Evolutionary conservation across 2,113 vertebrate species (phyloP), one percentile per base, ranked within the genome.

Genomic region (Neopipo cinnamomea): DNA sequence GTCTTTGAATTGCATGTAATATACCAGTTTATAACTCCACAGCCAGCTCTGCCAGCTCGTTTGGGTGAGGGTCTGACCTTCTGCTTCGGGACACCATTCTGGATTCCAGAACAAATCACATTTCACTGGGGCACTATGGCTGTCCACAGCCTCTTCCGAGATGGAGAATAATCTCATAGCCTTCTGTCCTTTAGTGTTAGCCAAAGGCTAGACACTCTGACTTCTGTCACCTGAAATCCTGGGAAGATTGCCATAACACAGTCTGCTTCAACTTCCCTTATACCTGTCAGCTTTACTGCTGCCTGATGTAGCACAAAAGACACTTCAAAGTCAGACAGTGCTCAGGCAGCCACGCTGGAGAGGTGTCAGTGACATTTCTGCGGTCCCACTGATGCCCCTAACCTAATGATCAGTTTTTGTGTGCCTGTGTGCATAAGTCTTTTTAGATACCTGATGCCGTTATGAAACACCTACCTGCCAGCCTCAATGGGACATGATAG

Each of bases 211-310:
- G 41, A 58, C 20, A 30, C 25, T 47, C 62, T 63, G 56, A 88
- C 35, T 95, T 92, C 81, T 93, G 71, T 63, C 85, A 79, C 75
- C 42, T 80, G 74, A 89, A 91, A 89, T 82, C n/a, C 87, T 87
- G 66, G 91, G 96, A 87, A 94, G 77, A 44, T 53, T 96, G 91
- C 91, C 89, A 89, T 85, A 80, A 49, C 24, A 74, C 24, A 16
- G 18, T 92, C 46, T 42, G n/a, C 50, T 91, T 92, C 66, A 41
- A 50, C 70, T 89, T 87, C 42, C 53, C 56, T 72, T 42, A 56
- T 68, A 59, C 52, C 66, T 41, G 44, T 37, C 77, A 94, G 79
- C 62, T 87, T 81, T 92, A 41, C 58, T 79, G 87, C 87, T 7
- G 12, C 89, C 70, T 81, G 66, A 72, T 12, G 31, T 15, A 93